These are phyloP conservation scores for Pristionchus maxplancki DNA, from an alignment of 2,888 invertebrate genomes.

Conservation along the genomic window DNA sequence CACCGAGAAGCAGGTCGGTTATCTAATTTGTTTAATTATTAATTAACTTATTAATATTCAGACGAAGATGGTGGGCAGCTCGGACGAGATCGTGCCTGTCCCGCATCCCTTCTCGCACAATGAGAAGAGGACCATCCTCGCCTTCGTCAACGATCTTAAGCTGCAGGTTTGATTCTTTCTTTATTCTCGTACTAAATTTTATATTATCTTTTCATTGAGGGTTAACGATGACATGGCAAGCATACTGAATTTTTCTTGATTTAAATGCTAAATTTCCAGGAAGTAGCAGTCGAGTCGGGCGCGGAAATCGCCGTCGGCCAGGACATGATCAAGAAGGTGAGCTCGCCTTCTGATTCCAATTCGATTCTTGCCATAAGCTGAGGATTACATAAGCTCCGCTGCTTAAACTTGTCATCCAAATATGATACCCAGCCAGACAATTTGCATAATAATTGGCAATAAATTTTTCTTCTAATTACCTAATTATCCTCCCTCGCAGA, in stretches of 20 bases:
- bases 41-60: slow-evolving; percentile 47
- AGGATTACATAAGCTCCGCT: too few species aligned
- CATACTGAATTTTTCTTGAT: too few species aligned
- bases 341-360: too few species aligned
- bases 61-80: slow-evolving; percentile 73
- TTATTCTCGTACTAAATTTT: not conserved
- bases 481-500: slow-evolving; percentile 58
- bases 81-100: slow-evolving; percentile 75
- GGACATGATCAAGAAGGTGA: slow-evolving; percentile 75
- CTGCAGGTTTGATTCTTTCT: slow-evolving; percentile 57
- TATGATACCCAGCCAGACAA: too few species aligned
- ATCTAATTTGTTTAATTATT: not conserved
- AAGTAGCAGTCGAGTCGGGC: slow-evolving; percentile 72
- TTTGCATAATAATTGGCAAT: too few species aligned
- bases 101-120: slow-evolving; percentile 75
- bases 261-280: too few species aligned
- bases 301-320: slow-evolving; percentile 75
- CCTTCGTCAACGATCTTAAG: slow-evolving; percentile 70
- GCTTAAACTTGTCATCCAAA: too few species aligned
- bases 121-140: slow-evolving; percentile 76
- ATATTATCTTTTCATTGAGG: too few species aligned
- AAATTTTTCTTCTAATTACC: slow-evolving; percentile 43
- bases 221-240: too few species aligned
- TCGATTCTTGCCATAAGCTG: too few species aligned
- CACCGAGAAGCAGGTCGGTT: slow-evolving; percentile 83